Evolutionary conservation across 2,113 vertebrate species (phyloP).

Genomic region (Microcebus ravelobensis): DNA sequence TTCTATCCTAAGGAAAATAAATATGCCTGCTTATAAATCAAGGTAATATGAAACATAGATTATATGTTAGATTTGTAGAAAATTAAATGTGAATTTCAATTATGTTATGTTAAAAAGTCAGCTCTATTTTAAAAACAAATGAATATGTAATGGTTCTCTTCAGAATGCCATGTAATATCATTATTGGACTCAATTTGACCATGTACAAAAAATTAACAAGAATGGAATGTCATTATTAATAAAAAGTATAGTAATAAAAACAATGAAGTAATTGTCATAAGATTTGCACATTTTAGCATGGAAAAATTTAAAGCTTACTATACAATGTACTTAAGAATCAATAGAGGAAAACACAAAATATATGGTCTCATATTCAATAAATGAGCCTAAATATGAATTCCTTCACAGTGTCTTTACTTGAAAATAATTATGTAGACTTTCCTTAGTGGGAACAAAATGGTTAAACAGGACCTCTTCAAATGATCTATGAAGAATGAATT

Average conservation of each 20-base stretch:
- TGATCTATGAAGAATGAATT: background rate
- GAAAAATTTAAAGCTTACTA: background rate
- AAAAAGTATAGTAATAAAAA: conserved; percentile 17
- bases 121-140: conserved; percentile 1
- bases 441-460: background rate
- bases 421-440: background rate
- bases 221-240: background rate
- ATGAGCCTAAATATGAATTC: background rate
- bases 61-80: conserved; percentile 8
- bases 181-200: background rate
- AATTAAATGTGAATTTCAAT: conserved; percentile 47
- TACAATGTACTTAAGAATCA: background rate
- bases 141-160: background rate
- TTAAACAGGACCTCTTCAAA: background rate
- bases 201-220: background rate
- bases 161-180: background rate
- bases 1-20: conserved; percentile 32
- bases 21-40: conserved; percentile 48
- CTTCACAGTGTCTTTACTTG: background rate
- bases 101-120: conserved; percentile 8
- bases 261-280: background rate
- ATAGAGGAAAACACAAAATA: background rate
- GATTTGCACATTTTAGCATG: background rate
- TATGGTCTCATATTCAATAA: background rate
- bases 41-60: conserved; percentile 30